These are phyloP conservation scores for Ophion ellenae DNA, from an alignment of 2,888 invertebrate species.

Conservation along the genomic window DNA sequence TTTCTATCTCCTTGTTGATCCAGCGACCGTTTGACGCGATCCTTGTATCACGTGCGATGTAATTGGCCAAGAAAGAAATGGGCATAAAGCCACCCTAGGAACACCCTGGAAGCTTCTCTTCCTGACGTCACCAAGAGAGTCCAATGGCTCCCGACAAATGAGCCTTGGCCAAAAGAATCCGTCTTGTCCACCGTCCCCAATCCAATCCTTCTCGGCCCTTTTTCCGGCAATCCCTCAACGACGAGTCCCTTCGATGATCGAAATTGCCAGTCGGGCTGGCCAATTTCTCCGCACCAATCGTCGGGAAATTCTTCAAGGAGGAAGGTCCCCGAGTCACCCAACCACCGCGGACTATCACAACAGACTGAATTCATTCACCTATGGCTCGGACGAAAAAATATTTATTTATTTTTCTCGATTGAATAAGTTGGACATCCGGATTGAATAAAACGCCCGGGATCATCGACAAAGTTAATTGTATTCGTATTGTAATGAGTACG, in stretches of 20 bases:
- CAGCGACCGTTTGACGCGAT: not conserved
- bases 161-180: too few relatives aligned
- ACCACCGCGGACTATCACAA: conserved; percentile 71
- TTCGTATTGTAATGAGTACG: conserved; percentile 36
- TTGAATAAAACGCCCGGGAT: not conserved
- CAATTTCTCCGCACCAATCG: too few relatives aligned
- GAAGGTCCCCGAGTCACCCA: conserved; percentile 73
- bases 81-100: too few relatives aligned
- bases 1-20: conserved; percentile 2
- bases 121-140: too few relatives aligned
- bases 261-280: not conserved
- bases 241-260: too few relatives aligned
- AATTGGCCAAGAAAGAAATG: too few relatives aligned
- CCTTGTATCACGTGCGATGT: not conserved
- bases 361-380: conserved; percentile 72
- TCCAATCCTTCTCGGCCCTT: too few relatives aligned
- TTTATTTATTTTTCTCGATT: conserved; percentile 66
- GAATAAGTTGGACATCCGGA: not conserved
- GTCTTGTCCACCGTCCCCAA: too few relatives aligned
- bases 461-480: conserved; percentile 43
- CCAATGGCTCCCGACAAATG: too few relatives aligned
- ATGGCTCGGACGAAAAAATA: conserved; percentile 45
- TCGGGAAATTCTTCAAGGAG: not conserved
- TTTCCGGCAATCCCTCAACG: too few relatives aligned
- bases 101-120: too few relatives aligned